A percentile compares a stretch with the other conserved stretches of the same genome.
Evolutionary conservation across 2,797 vertebrate species (phyloP).

Genomic region (Chloroceryle inda): DNA sequence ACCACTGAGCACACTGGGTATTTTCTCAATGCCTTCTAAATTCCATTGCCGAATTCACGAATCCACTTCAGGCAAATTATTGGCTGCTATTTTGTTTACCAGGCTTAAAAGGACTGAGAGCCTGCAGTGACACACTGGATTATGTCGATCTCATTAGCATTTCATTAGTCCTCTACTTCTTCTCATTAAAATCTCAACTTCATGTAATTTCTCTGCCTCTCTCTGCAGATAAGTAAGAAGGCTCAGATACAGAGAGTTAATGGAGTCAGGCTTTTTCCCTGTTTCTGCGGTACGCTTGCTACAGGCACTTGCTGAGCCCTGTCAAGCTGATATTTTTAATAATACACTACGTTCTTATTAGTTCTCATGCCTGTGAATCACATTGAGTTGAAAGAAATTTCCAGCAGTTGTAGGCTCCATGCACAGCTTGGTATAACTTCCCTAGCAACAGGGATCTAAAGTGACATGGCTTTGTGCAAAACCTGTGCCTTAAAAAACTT

Average conservation of each 20-base stretch:
- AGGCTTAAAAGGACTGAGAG: constrained; percentile 15
- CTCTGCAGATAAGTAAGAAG: background rate
- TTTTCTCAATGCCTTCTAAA: background rate
- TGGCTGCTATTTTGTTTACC: constrained; percentile 27
- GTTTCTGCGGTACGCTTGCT: background rate
- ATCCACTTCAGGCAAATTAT: constrained; percentile 1
- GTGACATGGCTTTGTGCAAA: constrained; percentile 49
- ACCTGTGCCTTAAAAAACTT: constrained; percentile 42
- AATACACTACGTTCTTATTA: constrained; percentile 61
- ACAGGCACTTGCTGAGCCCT: constrained; percentile 42
- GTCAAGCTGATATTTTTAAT: constrained; percentile 57
- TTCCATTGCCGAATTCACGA: background rate
- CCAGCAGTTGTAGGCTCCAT: constrained; percentile 48
- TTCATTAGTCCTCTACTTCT: constrained; percentile 50
- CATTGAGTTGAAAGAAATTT: constrained; percentile 57
- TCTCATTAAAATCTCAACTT: constrained; percentile 55
- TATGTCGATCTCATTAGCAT: constrained; percentile 19
- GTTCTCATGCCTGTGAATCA: constrained; percentile 36
- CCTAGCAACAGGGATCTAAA: constrained; percentile 71
- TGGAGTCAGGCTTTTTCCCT: background rate
- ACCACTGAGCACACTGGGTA: background rate
- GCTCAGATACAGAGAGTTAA: constrained; percentile 7
- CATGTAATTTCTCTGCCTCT: constrained; percentile 35
- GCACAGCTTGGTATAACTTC: constrained; percentile 56
- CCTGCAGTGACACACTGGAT: constrained; percentile 19